phyloP scores from a whole-genome alignment of 1,140 invertebrate genomes.

The Ridgeia piscesae region DNA sequence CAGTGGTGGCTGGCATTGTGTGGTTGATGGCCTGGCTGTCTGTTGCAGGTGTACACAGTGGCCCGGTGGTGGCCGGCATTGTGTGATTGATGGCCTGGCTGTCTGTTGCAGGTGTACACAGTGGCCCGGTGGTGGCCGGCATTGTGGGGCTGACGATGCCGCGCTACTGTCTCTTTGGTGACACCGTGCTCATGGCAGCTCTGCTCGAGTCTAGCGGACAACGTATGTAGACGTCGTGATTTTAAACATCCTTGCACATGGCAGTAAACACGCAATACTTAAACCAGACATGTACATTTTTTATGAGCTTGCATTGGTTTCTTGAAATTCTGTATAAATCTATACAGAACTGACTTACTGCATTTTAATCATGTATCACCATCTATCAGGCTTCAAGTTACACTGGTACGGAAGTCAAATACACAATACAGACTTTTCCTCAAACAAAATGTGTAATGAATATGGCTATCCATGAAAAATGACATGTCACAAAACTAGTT shows the following conservation, averaged over 20 bases:
- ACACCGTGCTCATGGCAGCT: constrained; percentile 75
- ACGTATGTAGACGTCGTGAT: not conserved
- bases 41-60: no score
- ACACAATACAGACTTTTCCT: not conserved
- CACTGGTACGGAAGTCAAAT: not conserved
- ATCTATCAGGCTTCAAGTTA: not conserved
- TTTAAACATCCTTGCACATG: not conserved
- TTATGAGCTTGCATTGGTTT: not conserved
- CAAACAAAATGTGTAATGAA: not conserved
- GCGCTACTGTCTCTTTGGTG: constrained; percentile 73
- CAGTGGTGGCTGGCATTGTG: no score
- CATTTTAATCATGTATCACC: not conserved
- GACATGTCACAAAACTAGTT: not conserved
- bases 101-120: constrained; percentile 28
- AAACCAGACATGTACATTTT: not conserved
- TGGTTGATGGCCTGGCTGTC: no score
- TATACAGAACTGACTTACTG: not conserved
- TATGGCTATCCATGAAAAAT: not conserved
- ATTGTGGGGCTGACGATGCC: constrained; percentile 91
- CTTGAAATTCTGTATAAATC: not conserved
- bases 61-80: no score
- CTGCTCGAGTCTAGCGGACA: constrained; percentile 71
- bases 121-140: constrained; percentile 76
- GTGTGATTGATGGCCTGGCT: no score
- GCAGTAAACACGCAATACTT: not conserved